These are phyloP conservation scores for Ceramica pisi DNA, from an alignment of 2,888 invertebrate species.

Conservation along the genomic window DNA sequence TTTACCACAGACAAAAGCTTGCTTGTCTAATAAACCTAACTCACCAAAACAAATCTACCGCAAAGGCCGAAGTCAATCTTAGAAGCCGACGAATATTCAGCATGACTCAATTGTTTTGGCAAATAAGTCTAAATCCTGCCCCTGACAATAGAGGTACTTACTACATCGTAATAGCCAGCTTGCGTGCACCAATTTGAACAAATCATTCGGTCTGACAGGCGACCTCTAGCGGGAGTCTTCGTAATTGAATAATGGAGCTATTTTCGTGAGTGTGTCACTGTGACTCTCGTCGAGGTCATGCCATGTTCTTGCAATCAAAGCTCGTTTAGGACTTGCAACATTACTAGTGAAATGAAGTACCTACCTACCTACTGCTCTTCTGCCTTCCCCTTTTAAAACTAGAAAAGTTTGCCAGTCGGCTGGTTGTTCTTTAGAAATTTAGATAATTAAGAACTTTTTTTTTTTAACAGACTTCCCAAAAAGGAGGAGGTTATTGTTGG, in stretches of 20 bases:
- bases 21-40: too few species aligned
- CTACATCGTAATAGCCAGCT: background rate
- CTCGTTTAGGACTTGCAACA: background rate
- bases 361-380: background rate
- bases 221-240: conserved; percentile 32
- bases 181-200: conserved; percentile 36
- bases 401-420: too few species aligned
- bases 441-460: too few species aligned
- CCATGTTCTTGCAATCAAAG: background rate
- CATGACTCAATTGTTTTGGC: background rate
- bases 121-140: conserved; percentile 29
- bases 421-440: too few species aligned
- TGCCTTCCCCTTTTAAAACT: background rate
- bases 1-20: too few species aligned
- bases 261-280: conserved; percentile 41
- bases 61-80: background rate
- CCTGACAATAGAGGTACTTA: conserved; percentile 7
- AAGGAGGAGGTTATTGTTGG: too few species aligned
- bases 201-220: background rate
- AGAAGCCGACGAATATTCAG: background rate
- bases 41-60: too few species aligned
- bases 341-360: background rate
- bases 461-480: too few species aligned
- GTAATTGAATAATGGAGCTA: conserved; percentile 48
- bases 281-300: conserved; percentile 1